A percentile compares a stretch with the other conserved stretches of the same genome.
Evolutionary conservation across 2,888 invertebrate species (phyloP).

Genomic region (Lamellibrachia columna): DNA sequence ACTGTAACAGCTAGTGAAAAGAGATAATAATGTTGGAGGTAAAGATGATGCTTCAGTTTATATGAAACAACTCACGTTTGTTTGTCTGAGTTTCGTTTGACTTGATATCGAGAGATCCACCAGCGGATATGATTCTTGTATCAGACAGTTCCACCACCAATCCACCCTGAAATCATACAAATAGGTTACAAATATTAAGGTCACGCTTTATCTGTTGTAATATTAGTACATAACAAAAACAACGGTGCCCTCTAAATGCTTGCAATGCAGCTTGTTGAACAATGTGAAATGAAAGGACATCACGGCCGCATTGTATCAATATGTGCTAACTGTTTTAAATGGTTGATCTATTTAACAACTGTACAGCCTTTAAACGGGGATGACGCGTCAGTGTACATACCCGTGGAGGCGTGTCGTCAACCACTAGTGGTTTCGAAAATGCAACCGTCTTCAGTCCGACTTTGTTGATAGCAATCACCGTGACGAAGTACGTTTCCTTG

Average conservation of each 20-base stretch:
- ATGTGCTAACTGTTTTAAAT: too few species aligned
- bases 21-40: too few species aligned
- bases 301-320: too few species aligned
- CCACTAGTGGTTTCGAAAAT: not conserved
- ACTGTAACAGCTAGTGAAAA: too few species aligned
- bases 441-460: not conserved
- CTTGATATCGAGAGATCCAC: not conserved
- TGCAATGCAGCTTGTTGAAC: too few species aligned
- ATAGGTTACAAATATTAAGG: not conserved
- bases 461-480: constrained; percentile 6
- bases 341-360: not conserved
- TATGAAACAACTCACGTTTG: not conserved
- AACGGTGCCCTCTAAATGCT: too few species aligned
- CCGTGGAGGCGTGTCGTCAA: not conserved
- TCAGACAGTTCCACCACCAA: not conserved
- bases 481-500: constrained; percentile 12
- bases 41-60: not conserved
- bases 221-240: too few species aligned
- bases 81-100: not conserved
- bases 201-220: too few species aligned
- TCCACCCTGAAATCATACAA: not conserved
- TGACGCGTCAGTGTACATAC: not conserved
- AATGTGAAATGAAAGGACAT: too few species aligned
- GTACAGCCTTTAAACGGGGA: not conserved
- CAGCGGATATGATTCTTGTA: not conserved